These are phyloP conservation scores for Meloe dianella DNA, from an alignment of 2,888 invertebrate species.

Conservation along the genomic window DNA sequence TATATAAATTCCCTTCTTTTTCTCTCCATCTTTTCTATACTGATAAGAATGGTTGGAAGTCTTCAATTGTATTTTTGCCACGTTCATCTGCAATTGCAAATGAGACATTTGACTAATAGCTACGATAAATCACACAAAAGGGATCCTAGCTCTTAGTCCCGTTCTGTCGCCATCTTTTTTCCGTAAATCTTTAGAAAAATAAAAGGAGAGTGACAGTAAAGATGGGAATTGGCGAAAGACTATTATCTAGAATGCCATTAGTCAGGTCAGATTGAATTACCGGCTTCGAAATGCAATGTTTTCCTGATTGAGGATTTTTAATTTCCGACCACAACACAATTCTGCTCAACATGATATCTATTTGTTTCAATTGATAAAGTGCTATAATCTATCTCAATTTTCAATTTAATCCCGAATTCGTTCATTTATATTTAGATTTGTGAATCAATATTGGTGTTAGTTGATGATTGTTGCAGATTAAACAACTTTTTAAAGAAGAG, in stretches of 20 bases:
- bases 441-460: too few relatives aligned
- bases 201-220: conserved; percentile 42
- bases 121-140: conserved; percentile 54
- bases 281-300: conserved; percentile 44
- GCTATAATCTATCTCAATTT: neutral
- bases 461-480: too few relatives aligned
- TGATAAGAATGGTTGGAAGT: conserved; percentile 37
- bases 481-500: neutral
- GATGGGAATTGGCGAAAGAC: conserved; percentile 49
- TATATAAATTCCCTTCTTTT: conserved; percentile 32
- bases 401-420: neutral
- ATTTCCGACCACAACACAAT: conserved; percentile 43
- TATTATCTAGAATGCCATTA: conserved; percentile 56
- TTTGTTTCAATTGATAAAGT: conserved; percentile 13
- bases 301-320: conserved; percentile 54
- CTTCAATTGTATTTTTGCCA: conserved; percentile 37
- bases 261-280: conserved; percentile 55
- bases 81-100: conserved; percentile 50
- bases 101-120: conserved; percentile 53
- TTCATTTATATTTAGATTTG: neutral
- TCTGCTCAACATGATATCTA: conserved; percentile 9
- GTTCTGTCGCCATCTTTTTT: conserved; percentile 37
- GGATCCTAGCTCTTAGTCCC: conserved; percentile 34
- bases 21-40: conserved; percentile 15
- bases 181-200: conserved; percentile 39